Evolutionary conservation across 2,888 invertebrate genomes (phyloP).

Genomic region (Sympetrum striolatum): DNA sequence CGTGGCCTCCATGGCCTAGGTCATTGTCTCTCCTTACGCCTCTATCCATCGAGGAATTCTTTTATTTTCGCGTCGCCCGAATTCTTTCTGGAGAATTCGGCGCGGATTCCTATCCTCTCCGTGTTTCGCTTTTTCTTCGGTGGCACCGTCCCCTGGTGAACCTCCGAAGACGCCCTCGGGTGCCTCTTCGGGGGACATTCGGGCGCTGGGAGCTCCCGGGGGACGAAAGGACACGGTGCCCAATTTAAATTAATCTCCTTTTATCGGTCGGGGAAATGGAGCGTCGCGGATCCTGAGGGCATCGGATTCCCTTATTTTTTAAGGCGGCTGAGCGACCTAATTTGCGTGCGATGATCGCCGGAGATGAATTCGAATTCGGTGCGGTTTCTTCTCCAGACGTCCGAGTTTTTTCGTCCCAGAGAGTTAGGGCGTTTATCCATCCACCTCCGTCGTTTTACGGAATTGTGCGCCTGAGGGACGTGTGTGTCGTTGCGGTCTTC

Average conservation of each 20-base stretch:
- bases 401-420: background rate
- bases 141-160: background rate
- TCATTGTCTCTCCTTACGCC: constrained; percentile 12
- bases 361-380: background rate
- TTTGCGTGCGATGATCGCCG: background rate
- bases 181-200: background rate
- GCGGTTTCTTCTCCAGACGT: background rate
- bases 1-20: constrained; percentile 31
- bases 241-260: background rate
- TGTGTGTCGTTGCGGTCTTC: background rate
- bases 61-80: background rate
- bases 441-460: background rate
- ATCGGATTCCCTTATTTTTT: background rate
- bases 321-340: background rate
- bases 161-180: background rate
- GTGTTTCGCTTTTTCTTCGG: background rate
- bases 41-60: background rate
- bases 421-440: background rate
- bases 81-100: background rate
- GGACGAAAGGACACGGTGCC: background rate
- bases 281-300: background rate
- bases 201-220: background rate
- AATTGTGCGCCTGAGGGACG: background rate
- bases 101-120: background rate
- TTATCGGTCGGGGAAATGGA: constrained; percentile 4